Evolutionary conservation across 2,797 vertebrate species (phyloP).

Genomic region (Catostomus latipinnis): DNA sequence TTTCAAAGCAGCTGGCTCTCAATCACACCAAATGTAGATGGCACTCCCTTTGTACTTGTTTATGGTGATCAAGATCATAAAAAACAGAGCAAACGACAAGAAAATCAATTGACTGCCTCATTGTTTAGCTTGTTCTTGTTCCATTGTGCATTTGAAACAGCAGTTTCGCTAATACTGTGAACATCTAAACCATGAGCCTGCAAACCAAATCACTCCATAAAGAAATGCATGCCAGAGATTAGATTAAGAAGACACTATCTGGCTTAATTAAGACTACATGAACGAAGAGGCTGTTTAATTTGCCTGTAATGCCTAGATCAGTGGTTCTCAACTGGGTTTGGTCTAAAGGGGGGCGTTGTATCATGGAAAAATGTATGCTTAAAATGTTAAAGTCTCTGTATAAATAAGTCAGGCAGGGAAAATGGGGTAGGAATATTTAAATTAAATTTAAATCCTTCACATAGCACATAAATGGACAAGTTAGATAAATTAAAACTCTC

Average conservation of each 20-base stretch:
- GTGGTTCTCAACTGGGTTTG: too few relatives aligned
- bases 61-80: constrained; percentile 60
- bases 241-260: constrained; percentile 36
- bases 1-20: constrained; percentile 51
- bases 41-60: constrained; percentile 56
- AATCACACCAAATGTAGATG: constrained; percentile 59
- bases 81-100: constrained; percentile 55
- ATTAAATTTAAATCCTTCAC: too few relatives aligned
- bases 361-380: too few relatives aligned
- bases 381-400: too few relatives aligned
- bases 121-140: constrained; percentile 47
- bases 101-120: constrained; percentile 55
- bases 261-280: constrained; percentile 9
- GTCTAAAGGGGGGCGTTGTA: too few relatives aligned
- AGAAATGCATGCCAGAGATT: constrained; percentile 21
- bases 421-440: too few relatives aligned
- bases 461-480: too few relatives aligned
- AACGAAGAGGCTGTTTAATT: background rate
- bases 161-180: constrained; percentile 26
- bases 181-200: constrained; percentile 14
- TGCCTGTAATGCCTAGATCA: too few relatives aligned
- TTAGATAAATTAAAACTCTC: too few relatives aligned
- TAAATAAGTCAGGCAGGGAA: too few relatives aligned
- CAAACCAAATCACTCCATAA: constrained; percentile 3
- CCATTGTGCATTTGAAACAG: constrained; percentile 40